Evolutionary conservation across 2,797 vertebrate genomes (phyloP).

Genomic region (Champsocephalus gunnari): DNA sequence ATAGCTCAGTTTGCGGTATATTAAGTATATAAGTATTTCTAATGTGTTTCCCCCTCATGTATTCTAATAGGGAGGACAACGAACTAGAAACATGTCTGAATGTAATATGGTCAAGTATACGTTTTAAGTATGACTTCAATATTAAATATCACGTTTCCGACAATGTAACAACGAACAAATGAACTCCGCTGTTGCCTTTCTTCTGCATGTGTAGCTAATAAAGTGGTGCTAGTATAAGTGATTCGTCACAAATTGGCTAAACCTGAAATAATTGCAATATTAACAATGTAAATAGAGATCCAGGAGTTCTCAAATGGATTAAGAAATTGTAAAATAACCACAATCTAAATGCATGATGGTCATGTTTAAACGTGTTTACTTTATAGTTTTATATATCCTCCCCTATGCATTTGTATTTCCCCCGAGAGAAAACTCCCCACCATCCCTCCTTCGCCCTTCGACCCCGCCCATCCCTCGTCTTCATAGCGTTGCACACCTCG

Average conservation of each 20-base stretch:
- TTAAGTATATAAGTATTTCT: no score
- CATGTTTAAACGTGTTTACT: background rate
- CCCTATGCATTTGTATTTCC: background rate
- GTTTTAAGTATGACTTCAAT: no score
- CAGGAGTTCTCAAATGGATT: background rate
- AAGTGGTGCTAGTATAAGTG: background rate
- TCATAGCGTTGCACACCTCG: constrained; percentile 52
- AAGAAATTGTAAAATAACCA: background rate
- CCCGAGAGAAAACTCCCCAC: constrained; percentile 53
- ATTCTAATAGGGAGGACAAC: no score
- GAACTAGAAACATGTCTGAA: no score
- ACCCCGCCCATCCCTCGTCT: constrained; percentile 30
- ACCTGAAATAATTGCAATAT: no score
- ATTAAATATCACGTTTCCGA: no score
- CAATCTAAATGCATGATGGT: background rate
- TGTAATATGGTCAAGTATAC: no score
- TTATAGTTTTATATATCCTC: background rate
- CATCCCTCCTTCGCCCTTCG: constrained; percentile 17
- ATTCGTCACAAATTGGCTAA: background rate
- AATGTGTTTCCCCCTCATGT: no score
- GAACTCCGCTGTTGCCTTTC: no score
- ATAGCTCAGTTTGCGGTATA: no score
- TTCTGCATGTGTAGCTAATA: no score
- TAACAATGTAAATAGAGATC: background rate
- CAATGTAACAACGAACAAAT: no score